Percentiles rank a stretch among this genome's conserved stretches.
Conservation (phyloP, 2,113 vertebrate genomes). For the Accipiter cooperii region DNA sequence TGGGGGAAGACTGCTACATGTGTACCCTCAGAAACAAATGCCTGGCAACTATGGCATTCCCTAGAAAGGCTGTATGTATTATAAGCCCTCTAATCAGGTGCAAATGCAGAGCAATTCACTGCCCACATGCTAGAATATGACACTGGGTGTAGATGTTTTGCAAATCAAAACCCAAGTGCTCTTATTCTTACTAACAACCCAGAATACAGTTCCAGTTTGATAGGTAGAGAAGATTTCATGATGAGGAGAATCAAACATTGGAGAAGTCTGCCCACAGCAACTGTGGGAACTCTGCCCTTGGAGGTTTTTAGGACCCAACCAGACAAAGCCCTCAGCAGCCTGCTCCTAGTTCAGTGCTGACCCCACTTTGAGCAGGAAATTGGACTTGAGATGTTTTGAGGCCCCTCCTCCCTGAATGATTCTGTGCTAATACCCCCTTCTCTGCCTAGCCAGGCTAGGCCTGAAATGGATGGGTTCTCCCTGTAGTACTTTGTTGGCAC, state of each 20-base stretch:
- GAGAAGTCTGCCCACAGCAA: not conserved
- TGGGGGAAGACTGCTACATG: not conserved
- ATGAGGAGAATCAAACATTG: not conserved
- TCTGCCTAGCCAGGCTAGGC: not conserved
- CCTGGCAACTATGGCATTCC: not conserved
- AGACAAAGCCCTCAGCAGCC: not conserved
- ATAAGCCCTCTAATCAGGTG: not conserved
- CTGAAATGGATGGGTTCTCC: not conserved
- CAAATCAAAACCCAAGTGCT: not conserved
- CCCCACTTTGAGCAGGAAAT: not conserved
- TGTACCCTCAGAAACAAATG: not conserved
- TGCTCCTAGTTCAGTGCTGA: not conserved
- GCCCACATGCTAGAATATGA: not conserved
- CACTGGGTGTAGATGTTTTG: not conserved
- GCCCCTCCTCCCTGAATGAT: not conserved
- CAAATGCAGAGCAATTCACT: not conserved
- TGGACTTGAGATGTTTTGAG: not conserved
- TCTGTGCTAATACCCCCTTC: not conserved
- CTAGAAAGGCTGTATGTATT: not conserved
- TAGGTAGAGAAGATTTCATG: not conserved
- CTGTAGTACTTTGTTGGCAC: not conserved
- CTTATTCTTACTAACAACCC: not conserved
- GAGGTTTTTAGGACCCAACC: not conserved
- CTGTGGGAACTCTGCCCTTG: not conserved
- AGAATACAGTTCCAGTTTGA: not conserved